Base-by-base conservation (phyloP, 2,888 invertebrate genomes). In the Cephus sareptanus region DNA sequence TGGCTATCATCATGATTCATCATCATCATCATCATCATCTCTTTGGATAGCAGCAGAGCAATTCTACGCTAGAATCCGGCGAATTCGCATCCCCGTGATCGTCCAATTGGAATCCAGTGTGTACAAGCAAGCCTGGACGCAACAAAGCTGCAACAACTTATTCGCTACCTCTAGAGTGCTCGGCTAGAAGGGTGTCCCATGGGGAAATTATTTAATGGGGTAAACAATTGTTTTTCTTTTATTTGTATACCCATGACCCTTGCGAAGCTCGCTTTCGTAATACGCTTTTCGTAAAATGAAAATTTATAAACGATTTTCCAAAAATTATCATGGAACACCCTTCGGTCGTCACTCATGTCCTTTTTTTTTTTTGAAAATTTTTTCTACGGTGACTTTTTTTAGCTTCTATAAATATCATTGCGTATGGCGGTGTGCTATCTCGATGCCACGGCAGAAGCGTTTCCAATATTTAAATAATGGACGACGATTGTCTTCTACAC, bases 61-160 rank as follows among this genome's bases (percentile, higher is more conserved):
- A 84, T 82, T 40, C 84, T 83, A 83, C 82, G 79, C 82, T 80
- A 82, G 81, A 83, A 83, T 83, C 83, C 83, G 76, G 80, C 82
- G 82, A 80, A 84, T 82, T 82, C 81, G 79, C 83, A 80, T 81
- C 79, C 81, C 82, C 40, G 40, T 40, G 81, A 76, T 83, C 81
- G 82, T 84, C 82, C 85, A 81, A 74, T 83, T 83, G 80, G 81
- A 83, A 81, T 85, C 85, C 83, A 82, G 80, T 83, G 84, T 81
- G 82, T 81, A 81, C 79, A 80, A 83, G 81, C 81, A 85, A 84
- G 84, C 85, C 84, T 85, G 85, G 85, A 83, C 83, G 85, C 84
- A 84, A 84, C 84, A 84, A 85, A 85, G 85, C 85, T 85, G 85
- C 84, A 85, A 83, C 83, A 84, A 85, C 84, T 85, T 84, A 85